Evolutionary conservation across 2,888 invertebrate species (phyloP).

Genomic region (Anodontia alba): DNA sequence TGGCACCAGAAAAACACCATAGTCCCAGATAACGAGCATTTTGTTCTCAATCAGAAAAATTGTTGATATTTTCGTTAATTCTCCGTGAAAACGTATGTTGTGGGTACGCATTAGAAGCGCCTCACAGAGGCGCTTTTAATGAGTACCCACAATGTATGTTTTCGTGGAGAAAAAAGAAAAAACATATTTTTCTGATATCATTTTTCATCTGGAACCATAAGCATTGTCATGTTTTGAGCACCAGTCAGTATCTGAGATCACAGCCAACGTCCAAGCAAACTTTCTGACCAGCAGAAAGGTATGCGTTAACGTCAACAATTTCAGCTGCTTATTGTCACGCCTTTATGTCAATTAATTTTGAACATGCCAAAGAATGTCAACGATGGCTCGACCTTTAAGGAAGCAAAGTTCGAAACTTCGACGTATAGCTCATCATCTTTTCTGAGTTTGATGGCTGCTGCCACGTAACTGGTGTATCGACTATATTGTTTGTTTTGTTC

Average conservation of each 20-base stretch:
- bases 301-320: neutral
- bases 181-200: too few species aligned
- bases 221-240: neutral
- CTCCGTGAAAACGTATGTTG: too few species aligned
- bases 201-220: too few species aligned
- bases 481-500: conserved; percentile 57
- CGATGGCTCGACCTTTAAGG: conserved; percentile 5
- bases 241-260: neutral
- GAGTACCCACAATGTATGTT: too few species aligned
- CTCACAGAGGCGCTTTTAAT: too few species aligned
- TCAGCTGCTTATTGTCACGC: too few species aligned
- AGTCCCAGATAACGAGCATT: too few species aligned
- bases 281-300: neutral
- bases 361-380: conserved; percentile 55
- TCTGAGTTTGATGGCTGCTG: conserved; percentile 55
- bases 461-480: conserved; percentile 68
- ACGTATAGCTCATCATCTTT: conserved; percentile 65
- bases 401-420: conserved; percentile 52
- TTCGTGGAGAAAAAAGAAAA: too few species aligned
- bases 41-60: too few species aligned
- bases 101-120: too few species aligned
- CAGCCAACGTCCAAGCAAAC: neutral
- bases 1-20: too few species aligned
- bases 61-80: too few species aligned
- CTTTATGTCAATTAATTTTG: conserved; percentile 32